A percentile compares a stretch with the other conserved stretches of the same genome.
Evolutionary conservation across 37 sponge, comb jelly and placozoan species (phyloP).

Genomic region (Ephydatia muelleri): DNA sequence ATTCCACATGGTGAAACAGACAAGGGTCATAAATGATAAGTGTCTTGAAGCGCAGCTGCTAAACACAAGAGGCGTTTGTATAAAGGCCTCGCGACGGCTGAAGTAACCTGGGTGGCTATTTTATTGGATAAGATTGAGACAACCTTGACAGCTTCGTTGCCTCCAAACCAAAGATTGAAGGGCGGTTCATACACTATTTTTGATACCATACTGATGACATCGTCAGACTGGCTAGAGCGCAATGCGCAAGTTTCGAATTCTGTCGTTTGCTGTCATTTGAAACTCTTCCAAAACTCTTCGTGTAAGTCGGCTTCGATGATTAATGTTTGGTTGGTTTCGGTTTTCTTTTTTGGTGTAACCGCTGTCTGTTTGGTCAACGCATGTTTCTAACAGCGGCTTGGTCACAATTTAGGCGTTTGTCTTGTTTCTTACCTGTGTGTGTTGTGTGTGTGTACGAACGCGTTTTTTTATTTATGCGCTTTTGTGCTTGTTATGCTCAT

Average conservation of each 20-base stretch:
- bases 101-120: background rate
- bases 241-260: no score
- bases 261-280: no score
- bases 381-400: constrained; percentile 1
- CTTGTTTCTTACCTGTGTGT: background rate
- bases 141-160: constrained; percentile 1
- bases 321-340: constrained; percentile 1
- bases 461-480: no score
- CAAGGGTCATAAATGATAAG: background rate
- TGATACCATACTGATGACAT: background rate
- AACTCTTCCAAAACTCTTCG: background rate
- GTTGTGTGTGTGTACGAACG: background rate
- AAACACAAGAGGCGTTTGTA: background rate
- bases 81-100: background rate
- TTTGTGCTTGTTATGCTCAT: no score
- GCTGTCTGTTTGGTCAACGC: background rate
- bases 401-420: constrained; percentile 1
- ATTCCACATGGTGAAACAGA: constrained; percentile 1
- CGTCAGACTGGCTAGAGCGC: background rate
- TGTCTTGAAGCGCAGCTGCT: constrained; percentile 1
- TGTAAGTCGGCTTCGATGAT: constrained; percentile 1
- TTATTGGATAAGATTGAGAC: background rate
- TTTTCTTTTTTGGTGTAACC: constrained; percentile 1
- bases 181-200: background rate
- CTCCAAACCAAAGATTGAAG: background rate